phyloP scores from a whole-genome alignment of 2,888 invertebrate species.

The Plusia festucae region DNA sequence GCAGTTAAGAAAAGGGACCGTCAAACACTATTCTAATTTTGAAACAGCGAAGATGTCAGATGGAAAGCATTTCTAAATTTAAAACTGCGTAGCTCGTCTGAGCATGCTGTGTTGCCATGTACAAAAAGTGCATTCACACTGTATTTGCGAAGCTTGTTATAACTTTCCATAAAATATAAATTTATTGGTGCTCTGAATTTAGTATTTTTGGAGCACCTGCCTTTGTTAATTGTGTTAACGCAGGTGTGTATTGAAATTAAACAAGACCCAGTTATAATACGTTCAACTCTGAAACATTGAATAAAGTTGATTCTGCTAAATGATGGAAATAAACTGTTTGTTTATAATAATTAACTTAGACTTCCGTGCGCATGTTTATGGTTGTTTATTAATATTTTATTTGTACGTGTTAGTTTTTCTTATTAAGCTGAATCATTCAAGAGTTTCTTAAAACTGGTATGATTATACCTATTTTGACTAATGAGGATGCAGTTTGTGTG shows the following conservation, averaged over 20 bases:
- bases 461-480: background rate
- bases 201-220: conserved; percentile 44
- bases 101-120: conserved; percentile 67
- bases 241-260: conserved; percentile 58
- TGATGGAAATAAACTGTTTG: conserved; percentile 49
- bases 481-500: background rate
- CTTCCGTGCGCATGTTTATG: conserved; percentile 45
- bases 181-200: conserved; percentile 39
- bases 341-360: conserved; percentile 48
- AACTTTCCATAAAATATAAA: conserved; percentile 38
- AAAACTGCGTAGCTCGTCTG: conserved; percentile 76
- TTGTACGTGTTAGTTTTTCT: background rate
- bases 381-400: conserved; percentile 20
- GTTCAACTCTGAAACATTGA: conserved; percentile 52
- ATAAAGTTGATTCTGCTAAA: conserved; percentile 32
- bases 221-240: conserved; percentile 47
- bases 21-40: conserved; percentile 67
- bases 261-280: conserved; percentile 45
- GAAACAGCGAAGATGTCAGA: conserved; percentile 70
- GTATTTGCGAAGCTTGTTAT: conserved; percentile 40
- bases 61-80: conserved; percentile 73
- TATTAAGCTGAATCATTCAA: background rate
- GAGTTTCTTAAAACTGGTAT: background rate
- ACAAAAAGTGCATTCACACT: conserved; percentile 52
- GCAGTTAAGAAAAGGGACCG: conserved; percentile 54